Evolutionary conservation across 2,113 vertebrate species (phyloP).

Genomic region (Eulemur macaco): DNA sequence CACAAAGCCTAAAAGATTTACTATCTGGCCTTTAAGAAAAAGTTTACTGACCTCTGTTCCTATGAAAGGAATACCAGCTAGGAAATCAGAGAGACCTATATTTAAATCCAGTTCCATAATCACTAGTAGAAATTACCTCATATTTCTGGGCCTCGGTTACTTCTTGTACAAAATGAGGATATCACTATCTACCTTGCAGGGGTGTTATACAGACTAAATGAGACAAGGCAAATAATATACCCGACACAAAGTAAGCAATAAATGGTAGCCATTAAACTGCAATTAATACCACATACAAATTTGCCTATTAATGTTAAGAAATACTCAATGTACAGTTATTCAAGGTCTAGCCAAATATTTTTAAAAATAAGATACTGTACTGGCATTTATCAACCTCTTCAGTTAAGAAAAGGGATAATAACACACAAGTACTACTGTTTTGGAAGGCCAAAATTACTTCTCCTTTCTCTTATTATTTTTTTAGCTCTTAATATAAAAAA

Average conservation of each 20-base stretch:
- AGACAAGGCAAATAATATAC: not conserved
- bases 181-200: not conserved
- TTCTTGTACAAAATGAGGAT: not conserved
- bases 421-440: not conserved
- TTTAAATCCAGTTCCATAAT: constrained; percentile 25
- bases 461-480: not conserved
- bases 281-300: constrained; percentile 25
- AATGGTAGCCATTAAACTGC: constrained; percentile 2
- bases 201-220: not conserved
- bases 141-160: not conserved
- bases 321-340: not conserved
- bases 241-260: not conserved
- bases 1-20: not conserved
- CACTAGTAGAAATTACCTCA: not conserved
- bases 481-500: not conserved
- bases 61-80: not conserved
- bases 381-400: not conserved
- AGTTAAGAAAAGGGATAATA: not conserved
- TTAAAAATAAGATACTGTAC: not conserved
- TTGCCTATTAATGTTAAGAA: not conserved
- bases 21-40: not conserved
- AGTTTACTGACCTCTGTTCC: not conserved
- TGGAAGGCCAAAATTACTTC: not conserved
- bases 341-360: not conserved
- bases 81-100: not conserved